Evolutionary conservation across 2,888 invertebrate genomes (phyloP), one percentile per base, ranked within the genome.

Genomic region (Plemyria rubiginata): DNA sequence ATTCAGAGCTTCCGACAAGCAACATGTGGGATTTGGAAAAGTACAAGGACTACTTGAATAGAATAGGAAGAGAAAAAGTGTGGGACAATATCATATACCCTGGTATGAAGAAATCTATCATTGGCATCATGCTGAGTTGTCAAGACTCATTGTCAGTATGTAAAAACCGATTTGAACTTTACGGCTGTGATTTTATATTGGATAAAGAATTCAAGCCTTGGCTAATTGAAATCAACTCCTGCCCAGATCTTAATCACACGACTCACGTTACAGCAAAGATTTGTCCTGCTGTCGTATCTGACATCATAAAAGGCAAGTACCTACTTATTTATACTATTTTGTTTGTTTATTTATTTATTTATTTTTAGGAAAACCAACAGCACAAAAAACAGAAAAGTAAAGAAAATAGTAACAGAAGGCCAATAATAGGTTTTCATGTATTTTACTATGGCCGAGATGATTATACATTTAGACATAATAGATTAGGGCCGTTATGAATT

Each of bases 201-300:
- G 96, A 97, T 61, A 96, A 97, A 76, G 95, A 97, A 75, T 96
- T 95, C 73, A 94, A 95, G 66, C 98, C 98, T 0, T 98, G 98
- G 96, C 88, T 98, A 65, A 96, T 99, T 74, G 98, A 99, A 92
- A 98, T 98, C 70, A 98, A 99, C 90, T 96, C 97, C 1, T 96
- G 96, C 78, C 98, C 98, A 0, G 96, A 97, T 85, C 94, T 98
- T 86, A 93, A 94, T 65, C 94, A 95, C 22, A 97, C 97, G 29
- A 98, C 98, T 0, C 94, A 94, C 60, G 95, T 98, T 11, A 98
- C 98, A 0, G 95, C 96, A 0, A 94, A 95, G 70, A 95, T 98
- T 81, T 98, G 98, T 81, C 95, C 96, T 3, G 94, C 94, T 72
- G 97, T 97, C 4, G 85, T 98, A 15, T 95, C 97, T 74, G 98